These are phyloP conservation scores for Cerceris rybyensis DNA, from an alignment of 2,888 invertebrate genomes.

Conservation along the genomic window DNA sequence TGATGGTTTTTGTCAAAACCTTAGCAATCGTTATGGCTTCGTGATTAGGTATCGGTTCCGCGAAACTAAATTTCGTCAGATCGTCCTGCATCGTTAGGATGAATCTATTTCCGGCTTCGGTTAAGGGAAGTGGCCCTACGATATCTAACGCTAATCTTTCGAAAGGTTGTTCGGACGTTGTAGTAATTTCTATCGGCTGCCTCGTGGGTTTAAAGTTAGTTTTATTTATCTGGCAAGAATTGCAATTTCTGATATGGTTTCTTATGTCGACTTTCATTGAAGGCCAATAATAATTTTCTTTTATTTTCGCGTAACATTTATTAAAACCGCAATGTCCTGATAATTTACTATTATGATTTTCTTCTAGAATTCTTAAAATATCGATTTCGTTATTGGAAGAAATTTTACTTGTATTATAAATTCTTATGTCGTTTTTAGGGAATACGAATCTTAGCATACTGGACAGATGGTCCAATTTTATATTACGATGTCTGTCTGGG, in stretches of 20 bases:
- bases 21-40: background rate
- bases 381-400: background rate
- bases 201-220: background rate
- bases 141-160: background rate
- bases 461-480: background rate
- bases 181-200: background rate
- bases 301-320: conserved; percentile 6
- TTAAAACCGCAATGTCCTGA: conserved; percentile 4
- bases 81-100: background rate
- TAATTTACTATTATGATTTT: conserved; percentile 7
- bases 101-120: background rate
- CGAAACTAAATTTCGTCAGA: background rate
- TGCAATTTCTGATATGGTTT: background rate
- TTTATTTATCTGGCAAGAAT: background rate
- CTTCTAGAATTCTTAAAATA: background rate
- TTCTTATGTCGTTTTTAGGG: conserved; percentile 3
- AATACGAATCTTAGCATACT: conserved; percentile 19
- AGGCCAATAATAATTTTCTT: conserved; percentile 16
- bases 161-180: background rate
- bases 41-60: background rate
- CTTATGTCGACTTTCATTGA: conserved; percentile 10
- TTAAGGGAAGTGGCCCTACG: background rate
- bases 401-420: background rate
- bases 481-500: background rate
- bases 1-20: background rate